Evolutionary conservation across 2,888 invertebrate species (phyloP).

Genomic region (Sarcophaga subvicina): DNA sequence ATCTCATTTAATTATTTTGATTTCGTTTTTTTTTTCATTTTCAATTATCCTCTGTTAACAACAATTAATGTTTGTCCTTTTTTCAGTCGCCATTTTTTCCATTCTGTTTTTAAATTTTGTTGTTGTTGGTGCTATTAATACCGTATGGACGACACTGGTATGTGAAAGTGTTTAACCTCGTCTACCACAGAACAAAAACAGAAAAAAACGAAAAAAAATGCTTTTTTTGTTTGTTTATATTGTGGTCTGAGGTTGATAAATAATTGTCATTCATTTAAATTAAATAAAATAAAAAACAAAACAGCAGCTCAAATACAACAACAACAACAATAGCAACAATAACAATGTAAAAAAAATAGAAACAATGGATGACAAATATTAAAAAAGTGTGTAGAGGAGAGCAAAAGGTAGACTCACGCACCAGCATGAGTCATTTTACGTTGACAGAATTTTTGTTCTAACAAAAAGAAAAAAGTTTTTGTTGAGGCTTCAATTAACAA

Average conservation of each 20-base stretch:
- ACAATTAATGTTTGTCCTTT: conserved; percentile 28
- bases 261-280: conserved; percentile 59
- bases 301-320: conserved; percentile 16
- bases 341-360: conserved; percentile 2
- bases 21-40: conserved; percentile 5
- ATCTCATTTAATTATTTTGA: conserved; percentile 5
- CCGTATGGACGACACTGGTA: neutral
- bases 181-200: neutral
- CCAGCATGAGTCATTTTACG: neutral
- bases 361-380: conserved; percentile 35
- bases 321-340: conserved; percentile 1
- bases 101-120: neutral
- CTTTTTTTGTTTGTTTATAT: conserved; percentile 29
- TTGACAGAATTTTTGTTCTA: neutral
- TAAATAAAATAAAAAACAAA: conserved; percentile 21
- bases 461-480: conserved; percentile 1
- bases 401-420: neutral
- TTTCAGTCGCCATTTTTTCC: neutral
- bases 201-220: too few species aligned
- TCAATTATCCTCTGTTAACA: conserved; percentile 18
- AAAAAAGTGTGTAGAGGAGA: neutral
- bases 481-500: neutral
- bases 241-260: conserved; percentile 46
- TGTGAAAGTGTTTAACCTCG: conserved; percentile 26
- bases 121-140: neutral